Evolutionary conservation across 2,888 invertebrate genomes (phyloP), one percentile per base, ranked within the genome.

Genomic region (Fabriciana adippe): DNA sequence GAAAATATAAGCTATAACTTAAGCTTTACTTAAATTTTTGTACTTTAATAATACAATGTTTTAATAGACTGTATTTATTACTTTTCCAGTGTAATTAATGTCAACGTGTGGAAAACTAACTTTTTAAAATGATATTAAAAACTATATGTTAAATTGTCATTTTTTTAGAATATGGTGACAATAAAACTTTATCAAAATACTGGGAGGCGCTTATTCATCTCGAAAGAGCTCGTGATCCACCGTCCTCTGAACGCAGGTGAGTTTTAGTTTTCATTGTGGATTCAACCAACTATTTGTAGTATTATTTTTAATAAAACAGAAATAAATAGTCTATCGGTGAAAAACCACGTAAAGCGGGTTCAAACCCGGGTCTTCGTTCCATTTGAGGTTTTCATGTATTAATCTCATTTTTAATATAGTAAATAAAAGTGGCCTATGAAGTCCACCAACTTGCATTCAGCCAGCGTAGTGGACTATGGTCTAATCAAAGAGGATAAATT

Each of bases 151-250:
- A 31, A 47, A 54, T 67, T 66, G 66, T 48, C 60, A 11, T 61
- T 62, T n/a, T 59, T 70, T 54, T 79, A 94, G 94, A 90, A 73
- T 94, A 94, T 74, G 93, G 93, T 1, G 93, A 93, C 26, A 94
- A 93, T 79, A 88, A 88, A 65, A 85, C 87, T 0, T 89, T 93
- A 81, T 92, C 93, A 0, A 93, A 91, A 56, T 89, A 94, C 69
- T 94, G 94, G 94, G 87, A 94, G 73, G 90, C 92, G 60, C 85
- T 93, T 48, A 88, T 93, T 26, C 84, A 89, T 8, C 78, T 94
- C 55, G 94, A 94, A 74, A 78, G 81, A 64, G 77, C 79, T 13
- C 82, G 88, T 0, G 73, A 70, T 2, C 85, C 82, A 81, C 79
- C 79, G 80, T 2, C 73, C 31, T 67, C 88, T n/a, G 77, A 92